Conservation (phyloP, 1,140 invertebrate genomes). For the Drosophila pseudoobscura region DNA sequence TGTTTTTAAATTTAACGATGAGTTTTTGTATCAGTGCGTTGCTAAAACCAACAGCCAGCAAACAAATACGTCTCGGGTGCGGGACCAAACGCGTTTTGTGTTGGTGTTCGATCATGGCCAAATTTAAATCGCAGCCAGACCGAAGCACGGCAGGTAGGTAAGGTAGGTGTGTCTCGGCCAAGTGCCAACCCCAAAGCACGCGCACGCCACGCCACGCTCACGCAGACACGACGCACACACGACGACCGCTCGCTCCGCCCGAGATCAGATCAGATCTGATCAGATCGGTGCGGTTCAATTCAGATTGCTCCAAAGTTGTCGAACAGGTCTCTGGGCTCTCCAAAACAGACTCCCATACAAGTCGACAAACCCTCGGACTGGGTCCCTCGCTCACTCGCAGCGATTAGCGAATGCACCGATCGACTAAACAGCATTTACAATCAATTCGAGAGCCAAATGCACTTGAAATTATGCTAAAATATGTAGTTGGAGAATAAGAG, state of each 20-base stretch:
- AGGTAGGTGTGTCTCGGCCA: slow-evolving; percentile 73
- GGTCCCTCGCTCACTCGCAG: slow-evolving; percentile 8
- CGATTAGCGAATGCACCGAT: slow-evolving; percentile 45
- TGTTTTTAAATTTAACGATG: slow-evolving; percentile 63
- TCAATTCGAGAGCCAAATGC: slow-evolving; percentile 48
- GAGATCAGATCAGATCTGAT: slow-evolving; percentile 36
- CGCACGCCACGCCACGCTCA: slow-evolving; percentile 47
- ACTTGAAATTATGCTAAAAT: slow-evolving; percentile 57
- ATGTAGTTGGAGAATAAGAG: too few relatives aligned
- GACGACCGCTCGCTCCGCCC: not conserved
- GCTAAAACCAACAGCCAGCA: slow-evolving; percentile 22
- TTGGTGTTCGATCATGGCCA: slow-evolving; percentile 73
- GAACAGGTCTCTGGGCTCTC: slow-evolving; percentile 49
- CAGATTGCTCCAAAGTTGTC: slow-evolving; percentile 46
- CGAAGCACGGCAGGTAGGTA: slow-evolving; percentile 47
- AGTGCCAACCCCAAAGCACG: slow-evolving; percentile 57
- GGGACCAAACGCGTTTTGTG: slow-evolving; percentile 30
- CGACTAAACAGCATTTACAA: slow-evolving; percentile 24
- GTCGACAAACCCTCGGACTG: slow-evolving; percentile 36
- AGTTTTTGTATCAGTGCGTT: not conserved
- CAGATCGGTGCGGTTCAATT: slow-evolving; percentile 21
- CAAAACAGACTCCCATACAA: slow-evolving; percentile 23
- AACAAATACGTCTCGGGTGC: slow-evolving; percentile 2
- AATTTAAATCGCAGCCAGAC: slow-evolving; percentile 42
- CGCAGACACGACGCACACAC: not conserved